Evolutionary conservation across 2,113 vertebrate species (phyloP), one percentile per base, ranked within the genome.

Genomic region (Mustelus asterias): DNA sequence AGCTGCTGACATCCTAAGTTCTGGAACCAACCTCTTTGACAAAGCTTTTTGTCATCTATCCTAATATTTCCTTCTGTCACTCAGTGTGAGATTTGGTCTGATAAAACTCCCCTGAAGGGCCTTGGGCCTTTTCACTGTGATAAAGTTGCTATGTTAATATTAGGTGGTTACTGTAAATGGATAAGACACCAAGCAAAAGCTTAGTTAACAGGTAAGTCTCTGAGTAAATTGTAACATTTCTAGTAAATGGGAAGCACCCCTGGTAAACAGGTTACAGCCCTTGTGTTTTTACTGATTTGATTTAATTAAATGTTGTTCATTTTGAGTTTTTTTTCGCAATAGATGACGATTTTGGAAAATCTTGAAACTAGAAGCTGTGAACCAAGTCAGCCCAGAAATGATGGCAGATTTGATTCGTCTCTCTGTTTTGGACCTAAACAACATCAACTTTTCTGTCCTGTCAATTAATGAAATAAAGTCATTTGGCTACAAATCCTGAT

Each of bases 261-360:
- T 48, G 20, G 48, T 86, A 44, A 86, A 9, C 13, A 63, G 48
- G 4, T 63, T n/a, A 44, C 58, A 90, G 44, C 86, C 13, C 88
- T 90, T 54, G 29, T 65, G 89, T 60, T n/a, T 9, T 93, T 9
- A 20, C 29, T 92, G 16, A 83, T 83, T 41, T 20, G 37, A 41
- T 37, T 14, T 18, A 11, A 8, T 41, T 20, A 41, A 5, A 44
- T 65, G 33, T 65, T 67, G 6, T 63, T 65, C 20, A 2, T 93
- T 93, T 93, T 65, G 18, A 65, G 18, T 67, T 93, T 93, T n/a
- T 29, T 60, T 92, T 16, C 13, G 20, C 18, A 22, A 93, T 37
- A 93, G 89, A 93, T 93, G 89, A 93, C 33, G 89, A 93, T 93
- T 65, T 93, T 93, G 58, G 89, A 93, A 37, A n/a, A n/a, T 37